A percentile compares a stretch with the other conserved stretches of the same genome.
These are phyloP conservation scores for Lophotis ruficrista DNA, from an alignment of 2,113 vertebrate genomes.

Conservation along the genomic window DNA sequence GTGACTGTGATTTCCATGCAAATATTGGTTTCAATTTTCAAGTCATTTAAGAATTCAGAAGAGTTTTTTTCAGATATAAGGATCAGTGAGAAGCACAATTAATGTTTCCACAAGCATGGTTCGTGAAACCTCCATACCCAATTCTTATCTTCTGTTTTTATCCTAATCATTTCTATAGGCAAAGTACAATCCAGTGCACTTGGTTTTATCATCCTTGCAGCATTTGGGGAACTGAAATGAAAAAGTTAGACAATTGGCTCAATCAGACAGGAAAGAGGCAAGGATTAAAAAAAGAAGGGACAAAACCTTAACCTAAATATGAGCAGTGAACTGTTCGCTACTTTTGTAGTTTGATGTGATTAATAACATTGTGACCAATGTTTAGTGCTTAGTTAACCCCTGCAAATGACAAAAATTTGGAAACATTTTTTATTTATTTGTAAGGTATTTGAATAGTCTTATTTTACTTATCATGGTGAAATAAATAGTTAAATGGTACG, in stretches of 20 bases:
- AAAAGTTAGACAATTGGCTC: not conserved
- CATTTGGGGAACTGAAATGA: not conserved
- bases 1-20: not conserved
- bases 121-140: not conserved
- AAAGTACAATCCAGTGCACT: not conserved
- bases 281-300: not conserved
- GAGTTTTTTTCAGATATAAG: not conserved
- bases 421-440: not conserved
- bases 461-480: not conserved
- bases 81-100: not conserved
- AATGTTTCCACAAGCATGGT: not conserved
- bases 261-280: not conserved
- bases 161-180: not conserved
- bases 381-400: not conserved
- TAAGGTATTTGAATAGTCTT: not conserved
- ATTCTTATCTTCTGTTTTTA: not conserved
- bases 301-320: not conserved
- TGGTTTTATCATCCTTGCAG: not conserved
- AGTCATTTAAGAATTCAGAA: not conserved
- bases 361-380: not conserved
- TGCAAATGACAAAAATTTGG: not conserved
- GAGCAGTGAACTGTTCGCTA: not conserved
- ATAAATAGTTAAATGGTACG: not conserved
- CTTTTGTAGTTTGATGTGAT: not conserved
- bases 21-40: not conserved